Conservation (phyloP, 2,113 vertebrate species). For the Nesospiza acunhae region DNA sequence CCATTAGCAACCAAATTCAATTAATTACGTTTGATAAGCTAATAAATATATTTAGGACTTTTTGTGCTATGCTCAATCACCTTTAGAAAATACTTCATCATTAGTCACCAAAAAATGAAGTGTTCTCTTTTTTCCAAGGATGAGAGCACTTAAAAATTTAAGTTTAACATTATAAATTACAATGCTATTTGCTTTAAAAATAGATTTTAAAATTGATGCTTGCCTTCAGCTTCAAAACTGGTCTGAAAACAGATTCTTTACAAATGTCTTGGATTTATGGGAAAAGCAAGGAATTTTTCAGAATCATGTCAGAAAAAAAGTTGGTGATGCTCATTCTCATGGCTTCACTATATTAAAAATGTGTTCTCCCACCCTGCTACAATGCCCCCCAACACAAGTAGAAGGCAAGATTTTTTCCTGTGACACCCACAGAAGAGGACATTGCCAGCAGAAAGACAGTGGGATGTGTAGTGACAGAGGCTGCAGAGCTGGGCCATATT, state of each 20-base stretch:
- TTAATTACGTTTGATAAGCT: conserved; percentile 34
- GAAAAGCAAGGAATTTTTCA: background rate
- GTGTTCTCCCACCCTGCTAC: background rate
- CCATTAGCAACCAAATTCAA: conserved; percentile 20
- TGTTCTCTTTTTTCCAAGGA: background rate
- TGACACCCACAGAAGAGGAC: background rate
- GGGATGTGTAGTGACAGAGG: background rate
- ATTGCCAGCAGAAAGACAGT: background rate
- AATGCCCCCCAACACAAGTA: background rate
- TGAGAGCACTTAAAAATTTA: background rate
- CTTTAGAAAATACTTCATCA: conserved; percentile 49
- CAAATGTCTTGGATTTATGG: background rate
- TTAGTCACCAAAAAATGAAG: background rate
- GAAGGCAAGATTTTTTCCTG: background rate
- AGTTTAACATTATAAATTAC: background rate
- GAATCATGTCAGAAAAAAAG: background rate
- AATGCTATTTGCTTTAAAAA: background rate
- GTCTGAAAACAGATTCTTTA: background rate
- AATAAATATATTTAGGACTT: conserved; percentile 34
- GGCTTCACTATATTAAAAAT: background rate
- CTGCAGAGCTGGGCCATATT: background rate
- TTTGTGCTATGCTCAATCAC: conserved; percentile 11
- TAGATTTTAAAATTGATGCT: background rate
- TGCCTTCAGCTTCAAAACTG: background rate
- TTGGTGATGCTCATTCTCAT: background rate